A percentile compares a stretch with the other conserved stretches of the same genome.
Evolutionary conservation across 2,797 vertebrate species (phyloP).

Genomic region (Limnodromus scolopaceus): DNA sequence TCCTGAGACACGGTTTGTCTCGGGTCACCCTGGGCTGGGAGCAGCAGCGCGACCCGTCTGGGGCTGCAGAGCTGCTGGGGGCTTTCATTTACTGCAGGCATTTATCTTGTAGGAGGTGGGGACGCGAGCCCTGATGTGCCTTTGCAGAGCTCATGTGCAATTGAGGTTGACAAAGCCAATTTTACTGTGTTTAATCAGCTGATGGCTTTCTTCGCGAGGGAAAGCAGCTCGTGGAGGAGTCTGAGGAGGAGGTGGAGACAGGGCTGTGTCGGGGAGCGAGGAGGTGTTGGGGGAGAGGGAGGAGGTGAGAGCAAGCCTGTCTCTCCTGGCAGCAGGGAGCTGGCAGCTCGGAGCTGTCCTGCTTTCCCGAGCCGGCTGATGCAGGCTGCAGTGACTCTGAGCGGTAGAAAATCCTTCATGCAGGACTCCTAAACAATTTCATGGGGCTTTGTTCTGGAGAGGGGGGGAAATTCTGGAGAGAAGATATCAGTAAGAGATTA

Average conservation of each 20-base stretch:
- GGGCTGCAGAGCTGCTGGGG: neutral
- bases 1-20: neutral
- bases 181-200: conserved; percentile 46
- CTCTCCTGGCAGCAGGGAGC: conserved; percentile 35
- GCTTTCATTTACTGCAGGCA: neutral
- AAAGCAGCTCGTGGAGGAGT: conserved; percentile 60
- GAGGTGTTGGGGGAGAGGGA: conserved; percentile 56
- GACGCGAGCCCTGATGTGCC: neutral
- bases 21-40: neutral
- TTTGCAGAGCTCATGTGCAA: conserved; percentile 27
- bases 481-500: neutral
- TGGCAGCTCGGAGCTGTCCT: conserved; percentile 31
- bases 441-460: neutral
- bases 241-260: conserved; percentile 68
- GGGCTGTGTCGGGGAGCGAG: conserved; percentile 38
- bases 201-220: conserved; percentile 39
- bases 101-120: conserved; percentile 17
- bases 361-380: neutral
- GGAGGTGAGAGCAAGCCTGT: conserved; percentile 52
- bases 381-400: neutral
- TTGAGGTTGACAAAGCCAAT: conserved; percentile 60
- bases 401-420: neutral
- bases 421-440: neutral
- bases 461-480: neutral
- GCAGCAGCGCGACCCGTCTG: neutral